phyloP scores from a whole-genome alignment of 2,797 vertebrate species.

The Chelon labrosus region DNA sequence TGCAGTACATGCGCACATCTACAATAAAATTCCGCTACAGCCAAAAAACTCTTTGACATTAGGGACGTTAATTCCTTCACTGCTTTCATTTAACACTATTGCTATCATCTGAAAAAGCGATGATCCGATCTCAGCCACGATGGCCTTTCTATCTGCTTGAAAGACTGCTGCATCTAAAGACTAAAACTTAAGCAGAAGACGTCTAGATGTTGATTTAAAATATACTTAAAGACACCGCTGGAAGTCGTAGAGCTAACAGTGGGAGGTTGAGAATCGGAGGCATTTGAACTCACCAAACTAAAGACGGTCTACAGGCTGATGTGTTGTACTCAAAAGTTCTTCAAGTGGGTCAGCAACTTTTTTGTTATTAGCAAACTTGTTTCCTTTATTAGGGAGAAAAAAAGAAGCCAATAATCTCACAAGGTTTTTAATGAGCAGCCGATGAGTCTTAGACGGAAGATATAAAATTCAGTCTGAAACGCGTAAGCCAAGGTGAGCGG shows the following conservation, averaged over 20 bases:
- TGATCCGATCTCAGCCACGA: neutral
- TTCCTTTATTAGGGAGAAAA: slow-evolving; percentile 6
- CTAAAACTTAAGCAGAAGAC: neutral
- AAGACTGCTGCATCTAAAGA: neutral
- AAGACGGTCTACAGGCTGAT: neutral
- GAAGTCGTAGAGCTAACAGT: neutral
- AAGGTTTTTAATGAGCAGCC: neutral
- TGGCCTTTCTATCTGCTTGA: slow-evolving; percentile 8
- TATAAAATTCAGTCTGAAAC: slow-evolving; percentile 5
- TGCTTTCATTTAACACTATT: slow-evolving; percentile 25
- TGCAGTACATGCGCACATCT: slow-evolving; percentile 24
- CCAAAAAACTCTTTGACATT: slow-evolving; percentile 9
- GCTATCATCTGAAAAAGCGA: slow-evolving; percentile 21
- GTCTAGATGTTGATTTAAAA: neutral
- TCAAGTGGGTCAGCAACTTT: slow-evolving; percentile 21
- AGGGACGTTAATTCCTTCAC: slow-evolving; percentile 7
- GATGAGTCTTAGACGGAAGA: slow-evolving; percentile 6
- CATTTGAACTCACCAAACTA: neutral
- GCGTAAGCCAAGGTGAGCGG: slow-evolving; percentile 7
- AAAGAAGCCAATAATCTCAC: neutral
- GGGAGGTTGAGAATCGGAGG: slow-evolving; percentile 13
- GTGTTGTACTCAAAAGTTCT: neutral
- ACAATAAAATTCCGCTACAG: slow-evolving; percentile 11
- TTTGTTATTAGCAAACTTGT: neutral
- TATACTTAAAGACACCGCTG: neutral